These are phyloP conservation scores for Scaptomyza polygonia DNA, from an alignment of 2,888 invertebrate species.

Conservation along the genomic window DNA sequence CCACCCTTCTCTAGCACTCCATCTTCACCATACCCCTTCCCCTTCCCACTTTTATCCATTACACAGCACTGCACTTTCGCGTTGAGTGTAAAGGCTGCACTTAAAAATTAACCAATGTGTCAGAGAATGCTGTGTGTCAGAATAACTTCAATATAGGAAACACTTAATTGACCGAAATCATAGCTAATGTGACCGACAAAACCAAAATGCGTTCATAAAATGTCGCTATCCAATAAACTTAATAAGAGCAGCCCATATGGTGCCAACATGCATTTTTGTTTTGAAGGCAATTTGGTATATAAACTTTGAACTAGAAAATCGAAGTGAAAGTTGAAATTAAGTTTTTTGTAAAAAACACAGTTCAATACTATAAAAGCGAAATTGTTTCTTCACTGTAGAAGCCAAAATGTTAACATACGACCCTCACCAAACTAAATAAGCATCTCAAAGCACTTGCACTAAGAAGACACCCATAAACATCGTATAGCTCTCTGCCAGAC, in stretches of 20 bases:
- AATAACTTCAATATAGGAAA: slow-evolving; percentile 48
- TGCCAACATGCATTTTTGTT: slow-evolving; percentile 4
- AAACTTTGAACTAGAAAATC: neutral
- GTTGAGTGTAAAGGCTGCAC: slow-evolving; percentile 23
- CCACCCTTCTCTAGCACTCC: neutral
- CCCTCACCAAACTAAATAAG: no score
- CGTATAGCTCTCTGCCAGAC: no score
- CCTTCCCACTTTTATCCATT: neutral
- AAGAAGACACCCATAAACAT: no score
- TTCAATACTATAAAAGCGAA: no score
- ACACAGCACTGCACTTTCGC: slow-evolving; percentile 19
- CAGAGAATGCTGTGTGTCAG: slow-evolving; percentile 54
- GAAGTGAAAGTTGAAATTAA: no score
- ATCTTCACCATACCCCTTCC: neutral
- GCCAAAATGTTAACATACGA: no score
- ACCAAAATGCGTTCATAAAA: no score
- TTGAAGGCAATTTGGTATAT: neutral
- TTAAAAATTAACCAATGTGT: slow-evolving; percentile 22
- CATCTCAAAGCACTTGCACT: no score
- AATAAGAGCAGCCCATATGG: neutral
- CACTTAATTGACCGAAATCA: slow-evolving; percentile 58
- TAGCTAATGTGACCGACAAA: slow-evolving; percentile 56
- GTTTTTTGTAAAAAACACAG: no score
- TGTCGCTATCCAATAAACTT: no score
- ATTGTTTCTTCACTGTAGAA: no score